Evolutionary conservation across 2,888 invertebrate species (phyloP), one percentile per base, ranked within the genome.

Genomic region (Punctoribates punctum): DNA sequence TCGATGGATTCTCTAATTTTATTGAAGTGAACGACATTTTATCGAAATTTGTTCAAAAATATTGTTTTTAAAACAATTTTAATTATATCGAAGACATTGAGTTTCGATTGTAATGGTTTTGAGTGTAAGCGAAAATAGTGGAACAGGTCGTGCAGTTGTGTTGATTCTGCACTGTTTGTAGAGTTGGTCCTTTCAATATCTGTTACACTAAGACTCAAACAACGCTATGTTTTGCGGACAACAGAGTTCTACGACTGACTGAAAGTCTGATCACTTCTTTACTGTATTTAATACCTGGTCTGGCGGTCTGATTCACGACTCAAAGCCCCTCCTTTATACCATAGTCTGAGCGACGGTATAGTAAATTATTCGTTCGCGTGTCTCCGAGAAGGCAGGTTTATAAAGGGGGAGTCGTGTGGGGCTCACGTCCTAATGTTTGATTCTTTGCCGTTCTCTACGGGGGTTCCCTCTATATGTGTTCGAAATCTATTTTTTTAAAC

Each of bases 341-440:
- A 67, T 34, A 67, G 67, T 11, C 42, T n/a, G 42, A 42, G 67
- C 38, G 42, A 3, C 5, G 1, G 6, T 42, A 29, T 67, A 34
- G 67, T 67, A 34, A 67, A 67, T 67, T 67, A 67, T 67, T 67
- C 42, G 67, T 42, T 67, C 67, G 67, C 67, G 67, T 67, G 67
- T 38, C 38, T 38, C 38, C 34, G n/a, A 60, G 20, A 67, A 42
- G 67, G 67, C 67, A 38, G 67, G 67, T 67, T 67, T 67, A 67
- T n/a, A 67, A 57, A 57, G 57, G 62, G 60, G n/a, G 17, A 67
- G 67, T 38, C 34, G n/a, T 67, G 42, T 4, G 67, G 67, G 67
- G 67, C 34, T 42, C n/a, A 60, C 34, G 29, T 62, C 27, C 29
- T 62, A 29, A 62, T 62, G 62, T 62, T 25, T 29, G 3, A 67